Evolutionary conservation across 2,888 invertebrate species (phyloP).

Genomic region (Brachyopa scutellaris): DNA sequence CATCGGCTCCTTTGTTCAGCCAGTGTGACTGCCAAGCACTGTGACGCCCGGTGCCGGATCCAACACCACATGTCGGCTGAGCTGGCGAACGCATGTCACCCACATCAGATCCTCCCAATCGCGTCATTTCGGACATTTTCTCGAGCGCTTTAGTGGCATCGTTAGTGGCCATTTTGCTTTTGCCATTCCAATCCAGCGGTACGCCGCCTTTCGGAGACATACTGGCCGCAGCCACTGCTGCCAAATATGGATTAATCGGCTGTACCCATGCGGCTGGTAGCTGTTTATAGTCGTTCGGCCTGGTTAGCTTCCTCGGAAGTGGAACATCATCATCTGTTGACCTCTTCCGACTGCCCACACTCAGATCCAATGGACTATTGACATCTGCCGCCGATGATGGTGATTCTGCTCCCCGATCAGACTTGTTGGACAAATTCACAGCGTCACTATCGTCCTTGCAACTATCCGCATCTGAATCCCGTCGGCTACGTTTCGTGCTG

Average conservation of each 20-base stretch:
- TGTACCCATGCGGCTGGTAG: slow-evolving; percentile 89
- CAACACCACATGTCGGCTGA: slow-evolving; percentile 65
- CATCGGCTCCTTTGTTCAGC: slow-evolving; percentile 97
- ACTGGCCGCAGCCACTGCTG: slow-evolving; percentile 89
- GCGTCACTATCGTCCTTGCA: slow-evolving; percentile 85
- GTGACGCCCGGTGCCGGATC: slow-evolving; percentile 84
- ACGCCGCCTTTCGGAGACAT: slow-evolving; percentile 87
- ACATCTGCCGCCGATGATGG: slow-evolving; percentile 80
- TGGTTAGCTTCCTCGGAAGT: slow-evolving; percentile 86
- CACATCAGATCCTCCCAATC: slow-evolving; percentile 86
- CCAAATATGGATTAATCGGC: slow-evolving; percentile 91
- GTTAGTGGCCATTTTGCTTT: slow-evolving; percentile 89
- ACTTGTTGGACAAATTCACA: slow-evolving; percentile 82
- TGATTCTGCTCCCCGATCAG: slow-evolving; percentile 60
- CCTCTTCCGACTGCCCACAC: slow-evolving; percentile 89
- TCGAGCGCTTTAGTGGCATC: slow-evolving; percentile 94
- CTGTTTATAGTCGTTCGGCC: slow-evolving; percentile 87
- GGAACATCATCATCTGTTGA: slow-evolving; percentile 86
- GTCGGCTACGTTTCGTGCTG: slow-evolving; percentile 87
- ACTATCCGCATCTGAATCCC: slow-evolving; percentile 83
- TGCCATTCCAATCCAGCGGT: slow-evolving; percentile 88
- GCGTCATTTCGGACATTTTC: slow-evolving; percentile 95
- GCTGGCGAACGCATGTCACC: slow-evolving; percentile 80
- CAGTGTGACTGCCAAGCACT: slow-evolving; percentile 99
- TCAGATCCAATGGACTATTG: slow-evolving; percentile 89